These are phyloP conservation scores for Paratilapia polleni DNA, from an alignment of 2,113 vertebrate genomes.

Conservation along the genomic window DNA sequence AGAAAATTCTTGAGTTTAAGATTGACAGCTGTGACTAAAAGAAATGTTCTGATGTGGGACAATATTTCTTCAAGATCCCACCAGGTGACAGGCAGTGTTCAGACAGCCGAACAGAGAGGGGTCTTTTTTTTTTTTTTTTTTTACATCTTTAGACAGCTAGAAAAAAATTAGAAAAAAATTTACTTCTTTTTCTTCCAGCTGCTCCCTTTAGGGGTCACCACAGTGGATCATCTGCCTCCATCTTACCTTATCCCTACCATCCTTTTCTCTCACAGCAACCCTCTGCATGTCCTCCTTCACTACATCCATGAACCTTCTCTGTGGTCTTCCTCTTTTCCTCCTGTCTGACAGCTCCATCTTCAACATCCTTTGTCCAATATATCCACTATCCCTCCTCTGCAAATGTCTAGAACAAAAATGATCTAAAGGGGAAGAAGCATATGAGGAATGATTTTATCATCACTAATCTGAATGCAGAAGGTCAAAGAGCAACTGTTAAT, in stretches of 20 bases:
- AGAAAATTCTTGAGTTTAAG: constrained; percentile 28
- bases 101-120: neutral
- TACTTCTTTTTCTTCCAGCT: neutral
- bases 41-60: neutral
- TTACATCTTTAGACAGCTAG: neutral
- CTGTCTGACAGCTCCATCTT: too few species aligned
- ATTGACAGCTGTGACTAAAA: constrained; percentile 45
- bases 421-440: neutral
- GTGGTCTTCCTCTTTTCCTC: too few species aligned
- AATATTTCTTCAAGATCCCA: neutral
- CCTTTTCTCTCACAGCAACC: too few species aligned
- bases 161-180: neutral
- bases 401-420: neutral
- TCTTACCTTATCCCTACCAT: too few species aligned
- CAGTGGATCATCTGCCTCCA: too few species aligned
- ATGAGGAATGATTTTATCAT: neutral
- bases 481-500: neutral
- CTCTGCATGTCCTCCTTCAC: too few species aligned
- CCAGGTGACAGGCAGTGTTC: neutral
- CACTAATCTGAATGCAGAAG: neutral
- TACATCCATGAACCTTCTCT: too few species aligned
- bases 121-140: neutral
- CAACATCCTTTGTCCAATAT: too few species aligned
- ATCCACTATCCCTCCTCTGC: neutral
- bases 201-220: neutral